Evolutionary conservation across 2,888 invertebrate genomes (phyloP).

Genomic region (Phengaris alcon): DNA sequence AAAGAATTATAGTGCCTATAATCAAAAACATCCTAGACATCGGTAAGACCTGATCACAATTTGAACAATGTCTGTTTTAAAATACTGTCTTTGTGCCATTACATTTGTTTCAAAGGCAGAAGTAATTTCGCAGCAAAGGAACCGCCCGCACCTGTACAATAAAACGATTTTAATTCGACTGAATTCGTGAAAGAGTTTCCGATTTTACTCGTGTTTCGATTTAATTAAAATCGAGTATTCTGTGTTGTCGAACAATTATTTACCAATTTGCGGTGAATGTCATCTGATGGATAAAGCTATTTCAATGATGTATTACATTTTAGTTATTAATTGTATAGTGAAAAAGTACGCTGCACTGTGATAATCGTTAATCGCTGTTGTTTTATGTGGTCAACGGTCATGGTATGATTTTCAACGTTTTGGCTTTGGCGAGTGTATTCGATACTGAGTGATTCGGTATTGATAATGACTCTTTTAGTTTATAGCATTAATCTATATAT

Average conservation of each 20-base stretch:
- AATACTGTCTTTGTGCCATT: conserved; percentile 25
- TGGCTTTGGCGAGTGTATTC: background rate
- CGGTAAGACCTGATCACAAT: conserved; percentile 3
- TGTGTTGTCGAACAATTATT: conserved; percentile 15
- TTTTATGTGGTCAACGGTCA: background rate
- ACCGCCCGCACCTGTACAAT: conserved; percentile 18
- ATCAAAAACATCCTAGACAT: background rate
- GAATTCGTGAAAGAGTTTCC: conserved; percentile 21
- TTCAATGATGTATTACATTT: conserved; percentile 22
- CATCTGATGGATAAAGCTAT: background rate
- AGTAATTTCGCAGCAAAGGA: conserved; percentile 18
- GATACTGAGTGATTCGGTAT: too few relatives aligned
- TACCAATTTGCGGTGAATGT: conserved; percentile 23
- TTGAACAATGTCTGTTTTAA: conserved; percentile 19
- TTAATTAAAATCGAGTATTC: conserved; percentile 25
- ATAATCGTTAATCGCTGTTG: background rate
- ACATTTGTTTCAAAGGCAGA: conserved; percentile 22
- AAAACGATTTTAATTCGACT: conserved; percentile 24
- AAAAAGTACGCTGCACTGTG: background rate
- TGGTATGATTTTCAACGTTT: background rate
- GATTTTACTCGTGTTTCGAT: conserved; percentile 24
- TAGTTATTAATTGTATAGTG: background rate
- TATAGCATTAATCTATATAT: too few relatives aligned
- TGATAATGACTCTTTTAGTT: too few relatives aligned
- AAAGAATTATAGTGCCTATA: background rate